phyloP scores from a whole-genome alignment of 2,113 vertebrate genomes.

The Martes martes region DNA sequence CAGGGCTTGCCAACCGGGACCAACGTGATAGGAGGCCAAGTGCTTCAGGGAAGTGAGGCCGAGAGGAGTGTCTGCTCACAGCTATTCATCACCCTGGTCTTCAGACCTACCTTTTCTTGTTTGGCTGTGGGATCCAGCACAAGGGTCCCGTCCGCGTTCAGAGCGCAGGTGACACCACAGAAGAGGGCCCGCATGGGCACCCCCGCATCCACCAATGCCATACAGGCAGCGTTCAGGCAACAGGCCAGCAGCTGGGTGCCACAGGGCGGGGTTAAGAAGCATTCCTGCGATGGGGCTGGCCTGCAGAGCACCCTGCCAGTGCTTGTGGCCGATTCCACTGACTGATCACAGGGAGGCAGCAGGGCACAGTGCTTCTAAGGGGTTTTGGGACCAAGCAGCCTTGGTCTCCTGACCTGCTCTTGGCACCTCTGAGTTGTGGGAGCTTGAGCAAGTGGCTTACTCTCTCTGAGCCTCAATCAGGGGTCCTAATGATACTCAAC shows the following conservation, averaged over 20 bases:
- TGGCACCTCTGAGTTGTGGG: not conserved
- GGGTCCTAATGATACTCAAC: not conserved
- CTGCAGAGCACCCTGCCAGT: not conserved
- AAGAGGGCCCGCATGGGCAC: constrained; percentile 91
- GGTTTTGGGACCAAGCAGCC: not conserved
- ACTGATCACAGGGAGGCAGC: not conserved
- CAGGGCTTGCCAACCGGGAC: not conserved
- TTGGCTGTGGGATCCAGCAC: constrained; percentile 86
- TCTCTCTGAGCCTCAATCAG: not conserved
- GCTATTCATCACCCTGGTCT: not conserved
- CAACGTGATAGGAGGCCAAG: not conserved
- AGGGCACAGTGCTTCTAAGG: not conserved
- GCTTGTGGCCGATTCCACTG: not conserved
- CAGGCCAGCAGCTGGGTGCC: constrained; percentile 87
- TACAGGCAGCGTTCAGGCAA: constrained; percentile 90
- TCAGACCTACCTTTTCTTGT: constrained; percentile 89
- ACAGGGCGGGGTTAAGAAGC: not conserved
- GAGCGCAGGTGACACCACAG: constrained; percentile 91
- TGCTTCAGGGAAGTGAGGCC: not conserved
- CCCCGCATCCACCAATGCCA: constrained; percentile 92
- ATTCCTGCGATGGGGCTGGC: not conserved
- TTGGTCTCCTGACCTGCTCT: not conserved
- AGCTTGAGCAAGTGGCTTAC: not conserved
- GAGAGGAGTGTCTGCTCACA: not conserved
- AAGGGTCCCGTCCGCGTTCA: constrained; percentile 83